Base-by-base conservation (phyloP, 2,888 invertebrate genomes). In the Stenotaenia linearis region DNA sequence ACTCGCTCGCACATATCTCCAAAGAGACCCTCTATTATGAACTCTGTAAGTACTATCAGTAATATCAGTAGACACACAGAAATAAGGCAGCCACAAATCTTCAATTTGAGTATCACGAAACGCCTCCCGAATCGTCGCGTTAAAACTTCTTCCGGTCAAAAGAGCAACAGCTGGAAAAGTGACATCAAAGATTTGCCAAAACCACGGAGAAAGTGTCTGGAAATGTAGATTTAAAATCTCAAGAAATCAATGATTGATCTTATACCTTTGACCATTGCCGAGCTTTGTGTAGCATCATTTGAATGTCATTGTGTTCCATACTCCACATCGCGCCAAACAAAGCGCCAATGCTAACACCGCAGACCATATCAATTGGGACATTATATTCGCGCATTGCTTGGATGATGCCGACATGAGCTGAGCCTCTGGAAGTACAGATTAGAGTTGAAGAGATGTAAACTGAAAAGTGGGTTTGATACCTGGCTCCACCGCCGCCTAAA, bases 291-390 rank as follows among this genome's bases (percentile, higher is more conserved):
- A 95, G 97, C 80, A 97, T 93, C 0, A 93, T 92, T 0, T 94
- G 93, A 35, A 95, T 92, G 21, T 78, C 74, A 85, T 98, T 95
- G 82, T 93, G 90, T 85, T 98, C 97, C 88, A 94, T 93, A 83
- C 96, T 96, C 96, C 97, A 99, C 0, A 99, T 88, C 0, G 97
- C 99, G 0, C 98, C 98, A 92, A 99, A 96, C 84, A 99, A 93
- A 0, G 98, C 95, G 12, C 99, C 98, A 83, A 99, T 99, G 85
- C 97, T 98, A 12, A 98, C 98, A 0, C 99, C 99, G 0, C 98
- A 99, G 0, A 99, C 95, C 94, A 99, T 97, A 86, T 99, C 99
- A 80, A 99, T 95, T 0, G 99, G 99, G 83, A 99, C 97, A 5
- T 97, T 97, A 9, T 96, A 95, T 86, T 99, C 97, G 88, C 92